A percentile compares a stretch with the other conserved stretches of the same genome.
Evolutionary conservation across 2,888 invertebrate genomes (phyloP).

Genomic region (Fragum fragum): DNA sequence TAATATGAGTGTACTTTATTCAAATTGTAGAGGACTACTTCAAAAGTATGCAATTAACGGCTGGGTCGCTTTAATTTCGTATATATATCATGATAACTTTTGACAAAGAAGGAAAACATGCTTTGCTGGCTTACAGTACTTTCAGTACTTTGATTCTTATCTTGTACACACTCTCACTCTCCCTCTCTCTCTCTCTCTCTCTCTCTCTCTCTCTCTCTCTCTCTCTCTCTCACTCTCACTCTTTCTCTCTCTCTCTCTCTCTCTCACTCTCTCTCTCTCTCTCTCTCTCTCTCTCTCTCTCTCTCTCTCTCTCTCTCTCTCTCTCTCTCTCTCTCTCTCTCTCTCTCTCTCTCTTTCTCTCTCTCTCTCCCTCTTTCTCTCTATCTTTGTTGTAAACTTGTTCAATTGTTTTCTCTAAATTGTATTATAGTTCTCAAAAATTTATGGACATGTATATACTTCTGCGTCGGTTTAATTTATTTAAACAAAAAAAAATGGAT

Average conservation of each 20-base stretch:
- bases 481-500: too few relatives aligned
- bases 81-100: not conserved
- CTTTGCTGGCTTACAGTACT: too few relatives aligned
- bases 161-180: not conserved
- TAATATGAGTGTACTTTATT: too few relatives aligned
- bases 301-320: not conserved
- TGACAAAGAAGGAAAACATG: too few relatives aligned
- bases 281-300: not conserved
- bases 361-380: not conserved
- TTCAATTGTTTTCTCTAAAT: too few relatives aligned
- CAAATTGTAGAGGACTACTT: too few relatives aligned
- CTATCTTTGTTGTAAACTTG: not conserved
- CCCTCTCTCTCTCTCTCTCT: not conserved
- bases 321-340: not conserved
- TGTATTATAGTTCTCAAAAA: too few relatives aligned
- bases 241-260: slow-evolving; percentile 1
- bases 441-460: too few relatives aligned
- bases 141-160: too few relatives aligned
- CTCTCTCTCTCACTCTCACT: not conserved
- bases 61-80: not conserved
- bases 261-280: not conserved
- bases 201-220: not conserved
- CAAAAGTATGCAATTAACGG: too few relatives aligned
- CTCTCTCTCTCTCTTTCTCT: not conserved
- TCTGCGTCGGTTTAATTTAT: too few relatives aligned